Conservation (phyloP, 2,888 invertebrate genomes). For the Aleiodes alternator region DNA sequence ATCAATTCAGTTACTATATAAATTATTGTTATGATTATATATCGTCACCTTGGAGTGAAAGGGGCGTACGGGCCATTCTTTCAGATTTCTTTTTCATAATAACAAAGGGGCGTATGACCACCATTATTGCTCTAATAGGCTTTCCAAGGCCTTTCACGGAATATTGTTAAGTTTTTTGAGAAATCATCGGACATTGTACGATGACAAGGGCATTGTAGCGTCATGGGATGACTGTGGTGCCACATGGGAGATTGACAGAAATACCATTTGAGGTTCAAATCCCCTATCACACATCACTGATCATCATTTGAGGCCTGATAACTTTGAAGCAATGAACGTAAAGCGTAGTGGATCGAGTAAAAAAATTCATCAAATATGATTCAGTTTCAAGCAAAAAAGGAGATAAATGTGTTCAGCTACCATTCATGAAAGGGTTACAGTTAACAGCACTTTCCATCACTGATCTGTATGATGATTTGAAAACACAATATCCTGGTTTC, state of each 20-base stretch:
- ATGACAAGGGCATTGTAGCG: constrained; percentile 29
- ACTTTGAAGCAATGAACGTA: constrained; percentile 42
- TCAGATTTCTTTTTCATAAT: too few relatives aligned
- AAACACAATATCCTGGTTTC: constrained; percentile 46
- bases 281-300: constrained; percentile 29
- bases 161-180: constrained; percentile 12
- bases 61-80: too few relatives aligned
- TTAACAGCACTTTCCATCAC: constrained; percentile 45
- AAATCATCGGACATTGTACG: constrained; percentile 5
- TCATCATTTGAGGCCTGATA: constrained; percentile 29
- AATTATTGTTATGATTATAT: too few relatives aligned
- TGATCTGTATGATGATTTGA: constrained; percentile 40
- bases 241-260: constrained; percentile 21
- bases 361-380: neutral
- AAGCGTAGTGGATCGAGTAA: constrained; percentile 16
- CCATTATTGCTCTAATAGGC: too few relatives aligned
- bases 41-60: too few relatives aligned
- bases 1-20: too few relatives aligned
- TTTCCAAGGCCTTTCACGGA: too few relatives aligned
- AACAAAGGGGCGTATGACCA: too few relatives aligned
- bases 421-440: constrained; percentile 47
- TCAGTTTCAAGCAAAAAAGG: neutral
- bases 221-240: constrained; percentile 31
- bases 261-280: constrained; percentile 20
- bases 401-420: constrained; percentile 26